Percentiles rank a stretch among this genome's conserved stretches.
Conservation (phyloP, 2,888 invertebrate species). For the Caenorhabditis macrosperma region DNA sequence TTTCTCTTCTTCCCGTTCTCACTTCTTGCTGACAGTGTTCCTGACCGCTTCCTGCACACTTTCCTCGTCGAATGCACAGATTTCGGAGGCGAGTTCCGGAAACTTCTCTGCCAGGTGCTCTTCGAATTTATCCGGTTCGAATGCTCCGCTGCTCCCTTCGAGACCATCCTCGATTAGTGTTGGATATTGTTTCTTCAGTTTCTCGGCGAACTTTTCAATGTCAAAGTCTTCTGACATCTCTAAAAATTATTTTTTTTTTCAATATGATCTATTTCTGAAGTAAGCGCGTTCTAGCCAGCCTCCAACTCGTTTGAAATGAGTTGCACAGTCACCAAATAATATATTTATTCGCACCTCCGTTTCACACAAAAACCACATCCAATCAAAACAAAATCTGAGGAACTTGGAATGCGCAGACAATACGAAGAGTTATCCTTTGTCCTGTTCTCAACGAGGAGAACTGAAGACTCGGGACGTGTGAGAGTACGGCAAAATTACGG, state of each 20-base stretch:
- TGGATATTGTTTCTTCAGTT: constrained; percentile 10
- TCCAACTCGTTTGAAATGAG: too few species aligned
- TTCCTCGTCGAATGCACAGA: constrained; percentile 42
- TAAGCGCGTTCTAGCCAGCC: too few species aligned
- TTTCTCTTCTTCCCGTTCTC: neutral
- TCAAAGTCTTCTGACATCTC: constrained; percentile 35
- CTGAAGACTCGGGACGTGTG: constrained; percentile 38
- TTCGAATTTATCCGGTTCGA: constrained; percentile 56
- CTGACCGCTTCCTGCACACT: constrained; percentile 1
- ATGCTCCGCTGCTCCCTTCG: constrained; percentile 11
- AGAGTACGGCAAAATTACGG: constrained; percentile 35
- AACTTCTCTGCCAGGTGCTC: constrained; percentile 24
- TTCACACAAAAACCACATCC: constrained; percentile 28
- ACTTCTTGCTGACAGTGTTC: constrained; percentile 58
- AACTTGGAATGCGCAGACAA: constrained; percentile 23
- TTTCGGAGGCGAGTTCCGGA: constrained; percentile 40
- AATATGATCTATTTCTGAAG: too few species aligned
- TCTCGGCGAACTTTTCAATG: constrained; percentile 20
- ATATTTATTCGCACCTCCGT: constrained; percentile 20
- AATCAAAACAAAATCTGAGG: constrained; percentile 13
- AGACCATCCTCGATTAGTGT: constrained; percentile 4
- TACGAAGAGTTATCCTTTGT: constrained; percentile 14
- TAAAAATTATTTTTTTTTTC: neutral
- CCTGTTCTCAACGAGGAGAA: constrained; percentile 49
- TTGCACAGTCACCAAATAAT: constrained; percentile 55